Conservation (phyloP, 2,888 invertebrate genomes). For the Mechanitis messenoides region DNA sequence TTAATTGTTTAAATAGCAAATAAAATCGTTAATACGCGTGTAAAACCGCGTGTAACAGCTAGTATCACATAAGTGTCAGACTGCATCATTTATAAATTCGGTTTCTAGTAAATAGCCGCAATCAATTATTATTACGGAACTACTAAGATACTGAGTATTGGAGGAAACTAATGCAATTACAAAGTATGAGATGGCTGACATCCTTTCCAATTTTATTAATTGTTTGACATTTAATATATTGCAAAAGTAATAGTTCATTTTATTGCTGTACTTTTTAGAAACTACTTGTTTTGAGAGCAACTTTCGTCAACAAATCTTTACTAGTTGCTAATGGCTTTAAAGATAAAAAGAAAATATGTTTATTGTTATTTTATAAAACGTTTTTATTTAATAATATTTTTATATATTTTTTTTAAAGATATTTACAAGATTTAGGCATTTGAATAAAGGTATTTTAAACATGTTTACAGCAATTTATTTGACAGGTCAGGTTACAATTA, state of each 20-base stretch:
- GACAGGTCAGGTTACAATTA: no score
- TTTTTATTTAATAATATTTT: not conserved
- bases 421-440: no score
- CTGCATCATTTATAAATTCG: not conserved
- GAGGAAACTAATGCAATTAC: conserved; percentile 1
- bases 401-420: no score
- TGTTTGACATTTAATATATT: not conserved
- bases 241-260: not conserved
- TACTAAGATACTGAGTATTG: not conserved
- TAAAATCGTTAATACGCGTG: no score
- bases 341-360: not conserved
- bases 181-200: not conserved
- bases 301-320: not conserved
- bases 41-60: no score
- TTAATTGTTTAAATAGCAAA: no score
- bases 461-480: no score
- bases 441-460: no score
- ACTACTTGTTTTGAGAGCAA: not conserved
- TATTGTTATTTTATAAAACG: not conserved
- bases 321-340: not conserved
- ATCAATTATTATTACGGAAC: conserved; percentile 2
- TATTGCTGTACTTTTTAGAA: not conserved
- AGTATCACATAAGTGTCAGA: not conserved
- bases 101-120: conserved; percentile 3
- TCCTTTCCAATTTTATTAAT: conserved; percentile 1